These are phyloP conservation scores for Oreonectes daqikongensis DNA, from an alignment of 2,797 vertebrate species.

Conservation along the genomic window DNA sequence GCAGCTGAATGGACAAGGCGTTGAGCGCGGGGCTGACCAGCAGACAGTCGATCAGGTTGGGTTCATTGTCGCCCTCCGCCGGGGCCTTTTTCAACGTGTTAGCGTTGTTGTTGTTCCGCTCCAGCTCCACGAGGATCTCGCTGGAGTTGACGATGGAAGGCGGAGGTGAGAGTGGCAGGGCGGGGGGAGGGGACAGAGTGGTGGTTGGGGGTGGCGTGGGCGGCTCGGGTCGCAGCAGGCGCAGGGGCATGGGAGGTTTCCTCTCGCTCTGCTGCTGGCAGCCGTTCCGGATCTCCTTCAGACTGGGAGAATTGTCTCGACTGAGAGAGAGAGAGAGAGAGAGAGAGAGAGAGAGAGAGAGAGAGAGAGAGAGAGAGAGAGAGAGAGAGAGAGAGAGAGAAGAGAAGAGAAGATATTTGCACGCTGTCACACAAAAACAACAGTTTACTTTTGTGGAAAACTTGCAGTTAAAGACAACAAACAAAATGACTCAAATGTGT, in stretches of 20 bases:
- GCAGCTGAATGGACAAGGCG: constrained; percentile 96
- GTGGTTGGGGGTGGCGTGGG: constrained; percentile 65
- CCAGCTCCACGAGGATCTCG: constrained; percentile 95
- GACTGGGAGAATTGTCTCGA: constrained; percentile 96
- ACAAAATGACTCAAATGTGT: background rate
- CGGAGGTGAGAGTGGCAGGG: constrained; percentile 73
- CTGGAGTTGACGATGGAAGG: constrained; percentile 90
- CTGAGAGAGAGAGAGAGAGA: constrained; percentile 65
- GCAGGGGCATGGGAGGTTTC: constrained; percentile 92
- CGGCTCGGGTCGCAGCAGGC: constrained; percentile 88
- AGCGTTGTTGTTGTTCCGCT: constrained; percentile 91
- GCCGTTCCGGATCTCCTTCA: constrained; percentile 97
- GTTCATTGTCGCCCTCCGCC: constrained; percentile 88
- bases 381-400: background rate
- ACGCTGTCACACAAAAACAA: background rate
- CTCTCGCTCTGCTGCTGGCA: constrained; percentile 97
- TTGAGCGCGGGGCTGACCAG: constrained; percentile 95
- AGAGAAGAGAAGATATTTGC: constrained; percentile 13
- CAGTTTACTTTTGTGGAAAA: background rate
- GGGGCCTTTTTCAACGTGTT: constrained; percentile 86
- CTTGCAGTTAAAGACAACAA: background rate
- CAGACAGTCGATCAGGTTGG: constrained; percentile 98
- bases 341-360: background rate
- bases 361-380: background rate
- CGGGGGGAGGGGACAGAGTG: constrained; percentile 63